Percentiles rank a stretch among this genome's conserved stretches.
Evolutionary conservation across 1,140 invertebrate species (phyloP).

Genomic region (Ptiloglossa arizonensis): DNA sequence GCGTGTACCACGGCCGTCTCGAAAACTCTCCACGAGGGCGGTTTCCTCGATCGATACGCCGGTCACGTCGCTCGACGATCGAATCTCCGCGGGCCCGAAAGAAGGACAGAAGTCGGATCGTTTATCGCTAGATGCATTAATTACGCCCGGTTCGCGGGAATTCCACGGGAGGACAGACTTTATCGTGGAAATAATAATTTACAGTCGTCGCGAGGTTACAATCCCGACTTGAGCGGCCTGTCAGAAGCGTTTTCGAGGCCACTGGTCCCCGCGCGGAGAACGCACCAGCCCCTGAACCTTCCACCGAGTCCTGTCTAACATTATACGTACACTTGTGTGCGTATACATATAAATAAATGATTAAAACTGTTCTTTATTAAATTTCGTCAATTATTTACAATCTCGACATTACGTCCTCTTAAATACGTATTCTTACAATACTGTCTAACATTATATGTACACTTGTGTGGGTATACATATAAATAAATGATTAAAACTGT

Average conservation of each 20-base stretch:
- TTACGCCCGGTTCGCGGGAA: slow-evolving; percentile 36
- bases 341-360: too few species aligned
- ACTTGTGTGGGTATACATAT: too few species aligned
- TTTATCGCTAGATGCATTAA: slow-evolving; percentile 62
- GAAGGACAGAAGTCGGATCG: slow-evolving; percentile 18
- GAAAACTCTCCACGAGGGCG: too few species aligned
- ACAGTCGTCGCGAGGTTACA: slow-evolving; percentile 52
- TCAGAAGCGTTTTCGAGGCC: slow-evolving; percentile 45
- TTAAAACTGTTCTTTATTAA: too few species aligned
- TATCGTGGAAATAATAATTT: slow-evolving; percentile 73
- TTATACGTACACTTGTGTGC: slow-evolving; percentile 8
- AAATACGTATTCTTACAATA: too few species aligned
- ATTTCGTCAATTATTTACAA: too few species aligned
- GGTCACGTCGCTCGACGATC: slow-evolving; percentile 40
- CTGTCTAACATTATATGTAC: too few species aligned
- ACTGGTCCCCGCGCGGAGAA: not conserved
- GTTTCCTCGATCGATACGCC: not conserved
- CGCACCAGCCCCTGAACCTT: too few species aligned
- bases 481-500: too few species aligned
- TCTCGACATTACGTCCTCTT: too few species aligned
- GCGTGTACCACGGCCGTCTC: too few species aligned
- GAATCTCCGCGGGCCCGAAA: slow-evolving; percentile 26
- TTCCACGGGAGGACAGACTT: slow-evolving; percentile 53
- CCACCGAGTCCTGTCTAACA: slow-evolving; percentile 27
- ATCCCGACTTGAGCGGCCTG: slow-evolving; percentile 41